Evolutionary conservation across 2,888 invertebrate genomes (phyloP), one percentile per base, ranked within the genome.

Genomic region (Hybos culiciformis): DNA sequence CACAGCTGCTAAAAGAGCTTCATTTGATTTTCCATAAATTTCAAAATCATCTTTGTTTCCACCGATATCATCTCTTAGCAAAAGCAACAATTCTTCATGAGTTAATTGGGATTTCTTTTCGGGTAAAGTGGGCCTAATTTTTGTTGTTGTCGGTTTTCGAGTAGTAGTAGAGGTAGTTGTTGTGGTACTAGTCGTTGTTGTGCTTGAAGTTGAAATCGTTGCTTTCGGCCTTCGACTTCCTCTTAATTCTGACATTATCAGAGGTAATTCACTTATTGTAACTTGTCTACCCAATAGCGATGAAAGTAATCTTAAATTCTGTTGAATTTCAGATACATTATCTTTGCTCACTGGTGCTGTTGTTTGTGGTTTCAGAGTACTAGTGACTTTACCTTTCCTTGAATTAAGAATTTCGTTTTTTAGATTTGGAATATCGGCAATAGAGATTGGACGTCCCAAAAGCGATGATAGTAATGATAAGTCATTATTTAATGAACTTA

Each of bases 1-100:
- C 42, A 81, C 62, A 4, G 80, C 77, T 1, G 81, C 80, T 20
- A 82, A 67, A 47, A 82, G 64, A 2, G 81, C 81, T 47, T 81
- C 81, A 53, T 79, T 75, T 46, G 74, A 74, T 53, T 75, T 73
- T 12, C 77, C 78, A 44, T 70, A 75, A n/a, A 49, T 21, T 36
- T 36, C 36, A 20, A 36, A 20, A 36, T 36, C 19, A 6, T 36
- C 21, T 7, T 36, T 19, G 7, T 15, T 36, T 19, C 36, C 21
- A 20, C 19, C 19, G n/a, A n/a, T n/a, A 36, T 36, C 36, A 36
- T 14, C 21, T 36, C 21, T 36, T 8, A 36, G 14, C 14, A 36
- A 21, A 36, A 14, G 14, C 8, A 36, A 14, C 12, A 36, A 14
- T 36, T 36, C 19, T 14, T 36, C 36, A 20, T 19, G 12, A 19